Conservation (phyloP, 2,888 invertebrate genomes). For the Craniophora ligustri region DNA sequence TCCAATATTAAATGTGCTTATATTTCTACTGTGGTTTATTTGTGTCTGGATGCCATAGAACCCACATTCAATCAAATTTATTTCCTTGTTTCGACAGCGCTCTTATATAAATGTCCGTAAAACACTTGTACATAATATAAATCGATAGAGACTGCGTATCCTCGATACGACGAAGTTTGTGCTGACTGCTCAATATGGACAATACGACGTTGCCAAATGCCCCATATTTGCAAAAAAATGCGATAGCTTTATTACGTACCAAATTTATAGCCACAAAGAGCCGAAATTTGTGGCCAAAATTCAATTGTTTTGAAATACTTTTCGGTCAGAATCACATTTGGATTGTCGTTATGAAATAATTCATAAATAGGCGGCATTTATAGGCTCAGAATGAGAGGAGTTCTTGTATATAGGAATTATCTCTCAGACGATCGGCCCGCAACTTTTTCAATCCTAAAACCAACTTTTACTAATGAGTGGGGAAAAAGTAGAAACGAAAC, state of each 20-base stretch:
- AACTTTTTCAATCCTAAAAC: conserved; percentile 22
- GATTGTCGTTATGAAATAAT: conserved; percentile 19
- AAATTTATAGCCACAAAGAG: conserved; percentile 11
- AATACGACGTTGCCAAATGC: conserved; percentile 35
- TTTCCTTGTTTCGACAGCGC: conserved; percentile 14
- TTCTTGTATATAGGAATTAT: conserved; percentile 26
- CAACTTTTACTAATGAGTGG: conserved; percentile 8
- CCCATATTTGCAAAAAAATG: conserved; percentile 35
- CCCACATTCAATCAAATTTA: conserved; percentile 6
- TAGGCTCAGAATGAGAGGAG: conserved; percentile 4
- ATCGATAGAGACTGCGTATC: conserved; percentile 25
- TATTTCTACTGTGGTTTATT: too few relatives aligned
- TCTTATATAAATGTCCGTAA: conserved; percentile 13
- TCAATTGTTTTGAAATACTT: conserved; percentile 33
- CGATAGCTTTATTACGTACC: conserved; percentile 22
- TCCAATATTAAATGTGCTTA: too few relatives aligned
- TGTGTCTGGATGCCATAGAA: too few relatives aligned
- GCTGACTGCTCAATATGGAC: conserved; percentile 27
- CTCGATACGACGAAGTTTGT: conserved; percentile 16
- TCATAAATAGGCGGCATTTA: conserved; percentile 15
- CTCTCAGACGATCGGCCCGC: conserved; percentile 10
- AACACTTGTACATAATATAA: conserved; percentile 26
- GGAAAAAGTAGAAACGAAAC: conserved; percentile 2
- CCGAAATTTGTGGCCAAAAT: conserved; percentile 22
- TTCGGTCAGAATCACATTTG: conserved; percentile 24